Evolutionary conservation across 2,888 invertebrate genomes (phyloP).

Genomic region (Dysmachus trigonus): DNA sequence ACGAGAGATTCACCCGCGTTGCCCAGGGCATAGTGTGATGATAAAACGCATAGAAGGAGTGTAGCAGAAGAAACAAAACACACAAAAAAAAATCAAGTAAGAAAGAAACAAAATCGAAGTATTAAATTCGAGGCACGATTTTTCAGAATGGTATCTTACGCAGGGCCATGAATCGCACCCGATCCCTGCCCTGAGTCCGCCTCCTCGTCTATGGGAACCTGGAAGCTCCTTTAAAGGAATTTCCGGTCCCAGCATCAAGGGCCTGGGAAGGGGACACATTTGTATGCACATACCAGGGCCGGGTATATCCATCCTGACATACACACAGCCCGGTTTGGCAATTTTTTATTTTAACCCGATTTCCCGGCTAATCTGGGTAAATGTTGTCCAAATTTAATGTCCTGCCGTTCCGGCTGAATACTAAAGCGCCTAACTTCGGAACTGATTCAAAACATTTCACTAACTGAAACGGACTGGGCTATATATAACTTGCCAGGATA

Average conservation of each 20-base stretch:
- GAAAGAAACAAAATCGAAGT: not conserved
- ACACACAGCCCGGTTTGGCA: not conserved
- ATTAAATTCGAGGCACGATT: constrained; percentile 28
- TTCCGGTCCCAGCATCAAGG: not conserved
- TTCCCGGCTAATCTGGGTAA: constrained; percentile 6
- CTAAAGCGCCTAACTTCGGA: not conserved
- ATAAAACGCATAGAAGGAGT: not conserved
- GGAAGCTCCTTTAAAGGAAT: not conserved
- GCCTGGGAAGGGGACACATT: not conserved
- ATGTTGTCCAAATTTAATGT: constrained; percentile 20
- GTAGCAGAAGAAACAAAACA: not conserved
- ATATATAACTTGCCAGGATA: constrained; percentile 13
- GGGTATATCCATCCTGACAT: not conserved
- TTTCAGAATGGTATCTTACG: constrained; percentile 4
- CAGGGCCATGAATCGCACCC: not conserved
- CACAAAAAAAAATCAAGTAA: not conserved
- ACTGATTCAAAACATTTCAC: constrained; percentile 8
- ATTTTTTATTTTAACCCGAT: constrained; percentile 16
- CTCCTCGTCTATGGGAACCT: not conserved
- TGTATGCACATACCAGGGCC: not conserved
- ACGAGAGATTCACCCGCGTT: not conserved
- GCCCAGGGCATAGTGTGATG: not conserved
- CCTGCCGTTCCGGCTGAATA: not conserved
- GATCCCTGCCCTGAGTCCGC: not conserved
- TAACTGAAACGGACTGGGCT: not conserved